Evolutionary conservation across 1,140 invertebrate species (phyloP).

Genomic region (Danaus melanippus): DNA sequence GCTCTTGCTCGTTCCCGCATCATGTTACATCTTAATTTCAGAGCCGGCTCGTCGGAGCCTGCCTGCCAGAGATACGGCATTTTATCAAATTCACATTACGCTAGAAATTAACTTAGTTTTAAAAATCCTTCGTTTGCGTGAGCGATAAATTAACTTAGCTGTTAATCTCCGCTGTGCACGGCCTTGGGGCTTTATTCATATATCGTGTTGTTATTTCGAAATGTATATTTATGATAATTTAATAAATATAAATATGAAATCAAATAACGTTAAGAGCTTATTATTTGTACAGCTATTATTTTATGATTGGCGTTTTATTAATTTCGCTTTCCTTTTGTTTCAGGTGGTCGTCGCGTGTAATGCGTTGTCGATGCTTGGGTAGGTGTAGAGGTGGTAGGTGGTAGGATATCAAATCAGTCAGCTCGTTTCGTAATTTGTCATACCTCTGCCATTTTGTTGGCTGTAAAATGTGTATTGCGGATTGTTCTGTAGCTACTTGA

Average conservation of each 20-base stretch:
- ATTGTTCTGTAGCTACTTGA: constrained; percentile 35
- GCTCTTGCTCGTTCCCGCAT: constrained; percentile 73
- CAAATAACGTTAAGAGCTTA: constrained; percentile 6
- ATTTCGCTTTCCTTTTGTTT: constrained; percentile 74
- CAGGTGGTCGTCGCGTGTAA: constrained; percentile 66
- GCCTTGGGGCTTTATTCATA: constrained; percentile 47
- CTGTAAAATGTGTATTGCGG: constrained; percentile 22
- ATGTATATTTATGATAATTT: constrained; percentile 5
- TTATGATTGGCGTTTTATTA: constrained; percentile 70
- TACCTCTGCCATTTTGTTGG: constrained; percentile 22
- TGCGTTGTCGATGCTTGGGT: constrained; percentile 42
- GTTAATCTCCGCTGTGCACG: constrained; percentile 21
- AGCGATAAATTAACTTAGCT: constrained; percentile 40
- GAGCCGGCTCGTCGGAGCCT: constrained; percentile 63
- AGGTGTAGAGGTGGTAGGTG: constrained; percentile 26
- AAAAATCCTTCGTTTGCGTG: constrained; percentile 50
- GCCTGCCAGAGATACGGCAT: constrained; percentile 63
- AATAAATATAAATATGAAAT: neutral
- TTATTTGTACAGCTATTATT: constrained; percentile 26
- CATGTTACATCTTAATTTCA: constrained; percentile 75
- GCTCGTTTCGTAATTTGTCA: constrained; percentile 31
- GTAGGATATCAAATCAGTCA: constrained; percentile 31
- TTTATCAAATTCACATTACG: constrained; percentile 70
- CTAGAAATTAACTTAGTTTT: constrained; percentile 63
- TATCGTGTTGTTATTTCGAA: constrained; percentile 45